Conservation (phyloP, 35 echinoderm and acorn worm species). For the Eucidaris tribuloides region DNA sequence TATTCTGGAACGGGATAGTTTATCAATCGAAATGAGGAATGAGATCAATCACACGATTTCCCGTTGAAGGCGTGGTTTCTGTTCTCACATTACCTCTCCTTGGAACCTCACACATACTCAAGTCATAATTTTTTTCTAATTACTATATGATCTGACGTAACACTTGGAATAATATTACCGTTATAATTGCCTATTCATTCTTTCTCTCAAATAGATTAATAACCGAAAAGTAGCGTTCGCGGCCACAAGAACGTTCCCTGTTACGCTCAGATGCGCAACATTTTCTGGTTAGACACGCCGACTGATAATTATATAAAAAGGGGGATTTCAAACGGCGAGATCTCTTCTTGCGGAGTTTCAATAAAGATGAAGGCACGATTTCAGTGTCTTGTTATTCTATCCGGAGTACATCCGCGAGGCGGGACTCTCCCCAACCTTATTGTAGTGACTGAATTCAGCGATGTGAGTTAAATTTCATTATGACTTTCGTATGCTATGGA, state of each 20-base stretch:
- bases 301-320: conserved; percentile 2
- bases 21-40: no score
- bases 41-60: no score
- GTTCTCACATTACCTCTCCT: no score
- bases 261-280: background rate
- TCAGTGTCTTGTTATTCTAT: background rate
- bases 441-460: background rate
- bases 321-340: background rate
- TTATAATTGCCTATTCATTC: background rate
- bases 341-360: conserved; percentile 7
- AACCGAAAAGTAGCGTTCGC: no score
- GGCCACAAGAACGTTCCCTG: background rate
- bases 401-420: background rate
- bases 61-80: no score
- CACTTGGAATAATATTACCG: background rate
- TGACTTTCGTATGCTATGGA: conserved; percentile 4
- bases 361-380: conserved; percentile 35
- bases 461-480: background rate
- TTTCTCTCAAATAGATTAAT: background rate
- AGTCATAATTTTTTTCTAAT: background rate
- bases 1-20: no score
- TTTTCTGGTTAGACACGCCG: conserved; percentile 16
- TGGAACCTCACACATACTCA: background rate
- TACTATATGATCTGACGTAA: no score
- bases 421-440: background rate